Evolutionary conservation across 2,888 invertebrate genomes (phyloP), one percentile per base, ranked within the genome.

Genomic region (Sceliomorpha sp.): DNA sequence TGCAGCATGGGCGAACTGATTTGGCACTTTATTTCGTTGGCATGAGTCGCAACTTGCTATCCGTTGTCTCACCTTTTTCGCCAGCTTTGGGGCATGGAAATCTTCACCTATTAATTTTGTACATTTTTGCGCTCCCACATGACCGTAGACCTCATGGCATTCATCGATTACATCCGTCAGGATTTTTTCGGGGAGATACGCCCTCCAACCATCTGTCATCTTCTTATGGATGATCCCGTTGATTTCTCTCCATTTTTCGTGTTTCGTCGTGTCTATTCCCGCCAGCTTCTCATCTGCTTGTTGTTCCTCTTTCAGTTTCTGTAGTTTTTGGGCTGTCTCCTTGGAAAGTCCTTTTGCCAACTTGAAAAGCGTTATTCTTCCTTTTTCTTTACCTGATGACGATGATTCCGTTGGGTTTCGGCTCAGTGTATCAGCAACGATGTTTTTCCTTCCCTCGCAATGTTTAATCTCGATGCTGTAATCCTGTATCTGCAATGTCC

Each of bases 401-500:
- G 24, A 24, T 24, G 24, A 5, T 24, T 7, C 24, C 4, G 24
- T 3, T 36, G 36, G 13, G 2, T 6, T 14, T 36, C 36, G 10
- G 15, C 36, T 36, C n/a, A 36, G 15, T 2, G 36, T 14, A 32
- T 83, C 78, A 0, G 76, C 75, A 4, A 67, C 70, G 0, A 75
- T 42, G 31, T 80, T 81, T 0, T 76, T 64, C 0, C 5, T 42
- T 0, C 81, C 82, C n/a, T 50, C 48, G 24, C 74, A 56, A 34
- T 81, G 55, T 37, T 71, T 60, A 0, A 81, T 42, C 0, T 40
- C 39, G 7, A 73, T 69, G 53, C 76, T 47, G 37, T 76, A 82
- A 39, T 78, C 75, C 29, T 80, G 77, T 4, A 81, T 56, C 5
- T 47, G 72, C 0, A 74, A 24, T 7, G 73, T 47, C 80, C 81